Evolutionary conservation across 2,113 vertebrate species (phyloP).

Genomic region (Oxyruncus cristatus): DNA sequence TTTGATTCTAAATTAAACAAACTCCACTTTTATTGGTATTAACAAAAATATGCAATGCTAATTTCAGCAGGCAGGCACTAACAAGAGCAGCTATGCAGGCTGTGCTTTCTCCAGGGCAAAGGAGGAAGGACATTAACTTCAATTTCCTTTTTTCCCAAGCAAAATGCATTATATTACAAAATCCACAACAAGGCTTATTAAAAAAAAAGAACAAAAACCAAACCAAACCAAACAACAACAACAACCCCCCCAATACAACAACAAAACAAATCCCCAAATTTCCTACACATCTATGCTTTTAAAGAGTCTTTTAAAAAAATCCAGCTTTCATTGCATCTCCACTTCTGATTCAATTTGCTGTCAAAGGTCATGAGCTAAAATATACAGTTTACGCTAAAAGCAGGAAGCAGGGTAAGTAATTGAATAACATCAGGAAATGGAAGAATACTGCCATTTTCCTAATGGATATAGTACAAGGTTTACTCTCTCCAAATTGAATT

Average conservation of each 20-base stretch:
- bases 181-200: not conserved
- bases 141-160: constrained; percentile 19
- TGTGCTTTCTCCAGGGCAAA: not conserved
- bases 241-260: not conserved
- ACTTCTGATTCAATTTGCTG: constrained; percentile 61
- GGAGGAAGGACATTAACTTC: not conserved
- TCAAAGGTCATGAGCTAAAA: constrained; percentile 70
- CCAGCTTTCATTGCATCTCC: constrained; percentile 20
- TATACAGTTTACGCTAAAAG: constrained; percentile 69
- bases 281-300: constrained; percentile 33
- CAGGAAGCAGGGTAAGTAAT: constrained; percentile 58
- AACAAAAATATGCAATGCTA: constrained; percentile 46
- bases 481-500: constrained; percentile 71
- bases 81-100: not conserved
- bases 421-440: constrained; percentile 70
- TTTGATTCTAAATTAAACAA: constrained; percentile 61
- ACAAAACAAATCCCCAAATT: not conserved
- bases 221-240: not conserved
- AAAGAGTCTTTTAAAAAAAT: constrained; percentile 11
- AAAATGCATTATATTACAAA: constrained; percentile 37
- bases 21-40: constrained; percentile 53
- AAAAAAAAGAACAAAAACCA: not conserved
- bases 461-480: constrained; percentile 69
- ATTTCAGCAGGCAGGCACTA: constrained; percentile 17
- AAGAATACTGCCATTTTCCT: constrained; percentile 69